Evolutionary conservation across 2,113 vertebrate genomes (phyloP).

Genomic region (Otolemur garnettii): DNA sequence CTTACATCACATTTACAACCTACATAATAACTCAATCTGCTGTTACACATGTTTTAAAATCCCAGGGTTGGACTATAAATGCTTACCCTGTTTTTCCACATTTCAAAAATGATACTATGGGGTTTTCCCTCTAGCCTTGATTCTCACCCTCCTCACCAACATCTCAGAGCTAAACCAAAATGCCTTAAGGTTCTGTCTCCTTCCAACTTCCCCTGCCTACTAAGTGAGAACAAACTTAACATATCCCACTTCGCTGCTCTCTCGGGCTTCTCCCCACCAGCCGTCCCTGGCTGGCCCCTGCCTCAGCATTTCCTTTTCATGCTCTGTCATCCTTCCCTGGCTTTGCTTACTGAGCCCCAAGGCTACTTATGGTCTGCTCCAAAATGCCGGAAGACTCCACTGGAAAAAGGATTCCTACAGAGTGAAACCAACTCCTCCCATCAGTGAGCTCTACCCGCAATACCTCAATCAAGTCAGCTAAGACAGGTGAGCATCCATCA

Average conservation of each 20-base stretch:
- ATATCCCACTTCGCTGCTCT: background rate
- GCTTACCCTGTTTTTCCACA: slow-evolving; percentile 28
- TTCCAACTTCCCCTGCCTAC: background rate
- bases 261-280: background rate
- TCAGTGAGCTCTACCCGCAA: background rate
- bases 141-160: background rate
- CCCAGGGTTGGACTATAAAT: slow-evolving; percentile 5
- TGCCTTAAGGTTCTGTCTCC: background rate
- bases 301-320: slow-evolving; percentile 10
- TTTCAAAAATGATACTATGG: slow-evolving; percentile 51
- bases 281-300: background rate
- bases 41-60: slow-evolving; percentile 38
- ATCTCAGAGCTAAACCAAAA: slow-evolving; percentile 30
- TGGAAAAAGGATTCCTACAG: background rate
- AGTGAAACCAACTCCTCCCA: background rate
- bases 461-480: background rate
- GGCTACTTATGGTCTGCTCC: background rate
- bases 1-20: background rate
- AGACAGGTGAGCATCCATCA: background rate
- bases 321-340: background rate
- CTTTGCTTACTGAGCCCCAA: background rate
- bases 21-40: background rate
- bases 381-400: background rate
- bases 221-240: slow-evolving; percentile 12
- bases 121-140: slow-evolving; percentile 12